These are phyloP conservation scores for Craseonycteris thonglongyai DNA, from an alignment of 2,113 vertebrate genomes.

Conservation along the genomic window DNA sequence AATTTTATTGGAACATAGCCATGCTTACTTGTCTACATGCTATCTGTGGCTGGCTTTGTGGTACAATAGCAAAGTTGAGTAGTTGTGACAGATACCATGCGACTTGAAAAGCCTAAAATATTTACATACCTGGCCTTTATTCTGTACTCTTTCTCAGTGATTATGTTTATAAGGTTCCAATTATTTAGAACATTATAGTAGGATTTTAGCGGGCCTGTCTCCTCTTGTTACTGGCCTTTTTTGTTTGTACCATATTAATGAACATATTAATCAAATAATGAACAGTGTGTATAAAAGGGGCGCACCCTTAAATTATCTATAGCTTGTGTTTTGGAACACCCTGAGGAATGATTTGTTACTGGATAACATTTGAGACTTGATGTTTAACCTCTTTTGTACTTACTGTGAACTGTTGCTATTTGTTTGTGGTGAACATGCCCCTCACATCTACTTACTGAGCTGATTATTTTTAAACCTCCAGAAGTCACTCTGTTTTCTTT, in stretches of 20 bases:
- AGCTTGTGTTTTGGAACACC: neutral
- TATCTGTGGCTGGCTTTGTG: too few species aligned
- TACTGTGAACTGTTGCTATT: neutral
- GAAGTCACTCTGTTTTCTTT: conserved; percentile 54
- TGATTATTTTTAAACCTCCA: conserved; percentile 17
- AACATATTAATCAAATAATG: neutral
- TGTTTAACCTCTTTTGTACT: neutral
- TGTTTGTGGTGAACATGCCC: neutral
- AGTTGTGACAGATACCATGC: neutral
- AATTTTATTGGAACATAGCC: neutral
- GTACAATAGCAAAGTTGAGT: neutral
- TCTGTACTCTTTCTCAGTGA: neutral
- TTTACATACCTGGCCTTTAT: neutral
- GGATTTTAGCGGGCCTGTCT: neutral
- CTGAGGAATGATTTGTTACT: neutral
- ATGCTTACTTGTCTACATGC: neutral
- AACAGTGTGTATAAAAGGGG: neutral
- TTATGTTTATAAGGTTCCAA: neutral
- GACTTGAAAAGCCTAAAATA: neutral
- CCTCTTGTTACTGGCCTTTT: neutral
- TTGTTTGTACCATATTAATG: neutral
- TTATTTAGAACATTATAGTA: neutral
- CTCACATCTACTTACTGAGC: neutral
- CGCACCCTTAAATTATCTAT: neutral
- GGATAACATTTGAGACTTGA: neutral